phyloP scores from a whole-genome alignment of 2,113 vertebrate genomes.

The Pseudopipra pipra region DNA sequence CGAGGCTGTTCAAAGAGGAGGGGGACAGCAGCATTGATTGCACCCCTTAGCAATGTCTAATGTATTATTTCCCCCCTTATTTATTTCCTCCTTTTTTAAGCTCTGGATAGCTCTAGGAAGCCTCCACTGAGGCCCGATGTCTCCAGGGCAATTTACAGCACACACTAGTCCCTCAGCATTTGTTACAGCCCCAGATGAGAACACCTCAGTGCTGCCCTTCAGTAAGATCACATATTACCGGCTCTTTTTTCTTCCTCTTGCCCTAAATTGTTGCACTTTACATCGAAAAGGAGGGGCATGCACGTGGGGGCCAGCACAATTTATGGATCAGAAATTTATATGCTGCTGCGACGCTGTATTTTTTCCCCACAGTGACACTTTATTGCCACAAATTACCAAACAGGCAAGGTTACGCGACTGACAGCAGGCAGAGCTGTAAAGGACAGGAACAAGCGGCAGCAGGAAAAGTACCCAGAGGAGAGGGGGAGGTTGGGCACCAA shows the following conservation, averaged over 20 bases:
- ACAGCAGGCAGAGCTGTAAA: conserved; percentile 47
- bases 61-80: neutral
- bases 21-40: neutral
- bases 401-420: conserved; percentile 38
- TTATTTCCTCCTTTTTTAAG: neutral
- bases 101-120: neutral
- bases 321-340: conserved; percentile 60
- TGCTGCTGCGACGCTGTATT: conserved; percentile 2
- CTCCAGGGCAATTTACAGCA: neutral
- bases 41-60: neutral
- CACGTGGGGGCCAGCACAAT: conserved; percentile 5
- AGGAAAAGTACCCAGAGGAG: conserved; percentile 15
- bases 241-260: conserved; percentile 17
- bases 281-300: neutral
- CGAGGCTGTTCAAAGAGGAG: neutral
- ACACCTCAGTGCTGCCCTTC: neutral
- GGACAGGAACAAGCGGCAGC: neutral
- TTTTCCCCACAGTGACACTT: conserved; percentile 60
- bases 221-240: neutral
- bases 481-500: neutral
- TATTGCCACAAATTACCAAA: conserved; percentile 67
- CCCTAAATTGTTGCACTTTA: conserved; percentile 51
- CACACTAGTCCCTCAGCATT: neutral
- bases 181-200: neutral
- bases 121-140: neutral